These are phyloP conservation scores for Drosophila sordidula DNA, from an alignment of 2,888 invertebrate genomes.

Conservation along the genomic window DNA sequence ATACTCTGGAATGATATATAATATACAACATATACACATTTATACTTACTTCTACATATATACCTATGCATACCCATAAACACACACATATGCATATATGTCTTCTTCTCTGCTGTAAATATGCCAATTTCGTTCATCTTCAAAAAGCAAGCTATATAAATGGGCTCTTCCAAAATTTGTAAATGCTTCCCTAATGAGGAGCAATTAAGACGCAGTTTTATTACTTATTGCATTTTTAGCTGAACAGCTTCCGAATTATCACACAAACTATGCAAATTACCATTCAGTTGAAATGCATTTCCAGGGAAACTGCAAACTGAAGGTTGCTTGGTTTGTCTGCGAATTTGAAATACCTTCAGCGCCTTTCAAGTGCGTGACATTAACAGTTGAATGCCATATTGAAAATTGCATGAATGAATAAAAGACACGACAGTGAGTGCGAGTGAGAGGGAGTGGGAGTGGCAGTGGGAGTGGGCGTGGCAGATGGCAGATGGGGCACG, in stretches of 20 bases:
- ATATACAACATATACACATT: too few relatives aligned
- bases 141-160: too few relatives aligned
- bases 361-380: slow-evolving; percentile 55
- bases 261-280: slow-evolving; percentile 26
- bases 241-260: slow-evolving; percentile 6
- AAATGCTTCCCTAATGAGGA: too few relatives aligned
- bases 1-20: too few relatives aligned
- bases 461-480: background rate
- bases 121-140: too few relatives aligned
- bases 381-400: slow-evolving; percentile 63
- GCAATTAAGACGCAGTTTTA: too few relatives aligned
- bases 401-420: slow-evolving; percentile 50
- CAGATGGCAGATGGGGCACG: background rate
- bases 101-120: too few relatives aligned
- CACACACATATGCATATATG: too few relatives aligned
- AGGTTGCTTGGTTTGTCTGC: slow-evolving; percentile 2
- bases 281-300: slow-evolving; percentile 27
- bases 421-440: background rate
- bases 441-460: background rate
- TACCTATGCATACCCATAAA: too few relatives aligned
- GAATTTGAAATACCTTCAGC: slow-evolving; percentile 41
- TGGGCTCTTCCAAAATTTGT: too few relatives aligned
- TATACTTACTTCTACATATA: too few relatives aligned
- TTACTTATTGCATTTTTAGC: too few relatives aligned
- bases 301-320: background rate